Evolutionary conservation across 2,797 vertebrate genomes (phyloP), one percentile per base, ranked within the genome.

Genomic region (Toxotes lorentzi): DNA sequence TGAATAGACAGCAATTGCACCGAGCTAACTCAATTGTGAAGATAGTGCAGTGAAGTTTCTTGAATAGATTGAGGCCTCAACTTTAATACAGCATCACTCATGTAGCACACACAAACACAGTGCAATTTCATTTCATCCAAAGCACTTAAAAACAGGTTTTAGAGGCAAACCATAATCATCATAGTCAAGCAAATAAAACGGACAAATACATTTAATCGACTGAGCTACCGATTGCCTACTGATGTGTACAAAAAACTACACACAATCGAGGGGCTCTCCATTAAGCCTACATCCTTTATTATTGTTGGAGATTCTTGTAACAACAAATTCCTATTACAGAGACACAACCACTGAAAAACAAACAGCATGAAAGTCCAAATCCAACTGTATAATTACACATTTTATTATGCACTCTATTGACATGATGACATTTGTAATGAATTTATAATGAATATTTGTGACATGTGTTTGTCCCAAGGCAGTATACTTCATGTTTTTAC

Each of bases 1-100:
- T 95, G 94, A 96, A 94, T 92, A 93, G 93, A 94, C 94, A 95
- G 93, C 92, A 92, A 93, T 95, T 94, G 92, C 91, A 93, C 78
- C 59, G 78, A 89, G 91, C 89, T 94, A 95, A 95, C 94, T 95
- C 93, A 94, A 94, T 95, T 94, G 92, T 91, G 87, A 91, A 93
- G 90, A 94, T 91, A 94, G 89, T 93, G 91, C 92, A 90, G 89
- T 85, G 32, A 87, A 93, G 90, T 91, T 94, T 93, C 93, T 93
- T 93, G 88, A 95, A 94, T 95, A 96, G 94, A 96, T 95, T 94
- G 94, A 90, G 92, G 92, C 86, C 87, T 94, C 81, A 72, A 87
- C 92, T 95, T 94, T 94, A 95, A 95, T 94, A 90, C 90, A 85
- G 82, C 92, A 93, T 93, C 91, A 88, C 88, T 94, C 88, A 89